Evolutionary conservation across 2,797 vertebrate genomes (phyloP), one percentile per base, ranked within the genome.

Genomic region (Enteromius mattozi): DNA sequence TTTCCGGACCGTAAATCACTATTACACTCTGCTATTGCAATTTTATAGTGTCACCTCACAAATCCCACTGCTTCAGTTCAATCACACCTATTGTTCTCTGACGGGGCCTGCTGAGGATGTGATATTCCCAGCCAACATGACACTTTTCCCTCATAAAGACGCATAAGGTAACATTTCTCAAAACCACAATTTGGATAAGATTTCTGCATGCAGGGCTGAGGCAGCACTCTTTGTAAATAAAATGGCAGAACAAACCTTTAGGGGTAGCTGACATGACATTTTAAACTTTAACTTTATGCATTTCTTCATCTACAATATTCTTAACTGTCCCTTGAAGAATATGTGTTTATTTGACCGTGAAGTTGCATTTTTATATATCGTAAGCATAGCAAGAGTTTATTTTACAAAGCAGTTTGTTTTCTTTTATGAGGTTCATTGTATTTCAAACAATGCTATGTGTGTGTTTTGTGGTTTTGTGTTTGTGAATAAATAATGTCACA

Each of bases 1-100:
- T 80, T 75, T 75, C 17, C 12, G 66, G 42, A 30, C 30, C 47
- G 77, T 71, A 81, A 71, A 87, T 87, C 86, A 70, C 66, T 81
- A 69, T 77, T 45, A 69, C 47, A 69, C 35, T 40, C 35, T 56
- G 74, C 61, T 45, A 42, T 83, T 83, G 74, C 74, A 77, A 69
- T 54, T 42, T 83, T 54, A 78, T 68, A 56, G 72, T 59, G 74
- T 76, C 63, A 69, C 47, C 49, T 83, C 74, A 54, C 74, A 83
- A 78, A 45, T 78, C 47, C 63, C 63, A 69, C 61, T 35, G 35
- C 8, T 77, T 77, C 63, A 56, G 30, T 77, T 76, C 45, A 68
- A 37, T 69, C 80, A 81, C 80, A 61, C 17, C 74, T 45, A 69
- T 78, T 77, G 82, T 78, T 54, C 37, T 56, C 49, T 69, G 61